Conservation (phyloP, 2,113 vertebrate species). For the Myotis davidii region DNA sequence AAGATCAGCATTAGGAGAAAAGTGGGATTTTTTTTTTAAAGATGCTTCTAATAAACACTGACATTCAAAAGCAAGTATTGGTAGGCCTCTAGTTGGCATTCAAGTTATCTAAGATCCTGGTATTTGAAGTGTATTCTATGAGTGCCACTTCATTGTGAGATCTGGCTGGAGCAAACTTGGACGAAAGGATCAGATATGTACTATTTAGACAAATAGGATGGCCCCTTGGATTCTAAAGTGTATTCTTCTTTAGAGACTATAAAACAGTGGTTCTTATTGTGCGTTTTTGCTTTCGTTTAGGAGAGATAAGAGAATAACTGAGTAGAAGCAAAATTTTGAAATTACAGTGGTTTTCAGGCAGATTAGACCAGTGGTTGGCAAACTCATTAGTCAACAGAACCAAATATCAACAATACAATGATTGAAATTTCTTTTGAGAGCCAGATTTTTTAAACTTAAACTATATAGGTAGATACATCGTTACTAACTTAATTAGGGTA, state of each 20-base stretch:
- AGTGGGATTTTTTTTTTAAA: neutral
- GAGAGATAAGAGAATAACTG: neutral
- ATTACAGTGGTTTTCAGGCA: constrained; percentile 2
- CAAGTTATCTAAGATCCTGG: neutral
- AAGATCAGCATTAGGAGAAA: neutral
- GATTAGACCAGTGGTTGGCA: neutral
- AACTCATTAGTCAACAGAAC: too few species aligned
- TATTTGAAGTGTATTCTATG: neutral
- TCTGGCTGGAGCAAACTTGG: neutral
- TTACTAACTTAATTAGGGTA: too few species aligned
- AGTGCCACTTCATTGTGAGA: neutral
- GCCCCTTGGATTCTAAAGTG: neutral
- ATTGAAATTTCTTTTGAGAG: too few species aligned
- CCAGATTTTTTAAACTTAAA: too few species aligned
- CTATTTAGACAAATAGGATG: neutral
- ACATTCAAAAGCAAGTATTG: neutral
- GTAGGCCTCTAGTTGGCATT: neutral
- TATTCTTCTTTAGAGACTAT: neutral
- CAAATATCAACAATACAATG: too few species aligned
- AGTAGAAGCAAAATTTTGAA: neutral
- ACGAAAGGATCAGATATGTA: neutral
- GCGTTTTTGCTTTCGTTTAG: neutral
- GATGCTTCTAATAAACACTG: neutral
- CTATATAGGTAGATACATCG: too few species aligned
- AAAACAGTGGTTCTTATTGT: neutral